Evolutionary conservation across 2,888 invertebrate species (phyloP), one percentile per base, ranked within the genome.

Genomic region (Itoplectis maculator): DNA sequence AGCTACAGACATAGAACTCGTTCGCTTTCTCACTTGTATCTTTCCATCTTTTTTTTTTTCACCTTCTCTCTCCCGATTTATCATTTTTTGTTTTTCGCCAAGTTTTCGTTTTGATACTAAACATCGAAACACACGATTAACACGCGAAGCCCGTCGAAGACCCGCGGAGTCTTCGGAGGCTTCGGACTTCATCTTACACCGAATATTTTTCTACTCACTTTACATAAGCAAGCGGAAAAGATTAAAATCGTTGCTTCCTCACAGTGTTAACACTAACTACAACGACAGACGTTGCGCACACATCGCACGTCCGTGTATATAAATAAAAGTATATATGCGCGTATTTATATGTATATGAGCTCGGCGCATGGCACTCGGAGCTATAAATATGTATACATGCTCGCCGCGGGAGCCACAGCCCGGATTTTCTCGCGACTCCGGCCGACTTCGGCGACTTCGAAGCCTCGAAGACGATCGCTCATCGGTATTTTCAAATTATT

Each of bases 1-100:
- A 79, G 82, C 83, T 74, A 85, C 78, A 75, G 72, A 59, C 72
- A 69, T 83, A 63, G 51, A 69, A 56, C 70, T 59, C 75, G 77
- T 81, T 73, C 47, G 80, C 70, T 75, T 79, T 82, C 70, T 74
- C 47, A 73, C 29, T 80, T 83, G 40, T 66, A 70, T 51, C 47
- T n/a, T 68, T 13, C n/a, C 59, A 20, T 29, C 37, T 59, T 47
- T 37, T 20, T 11, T 15, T 18, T 15, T 35, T 40, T 61, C 2
- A 18, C 2, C 49, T 20, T 13, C n/a, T 49, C 11, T 35, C 7
- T 40, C 13, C 23, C 20, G 0, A 8, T 42, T n/a, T 45, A 2
- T 15, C n/a, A 29, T 42, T 29, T n/a, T 42, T 42, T 47, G 40
- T 37, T 13, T 18, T 40, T 42, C 49, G 11, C 29, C 18, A 37